A percentile compares a stretch with the other conserved stretches of the same genome.
Evolutionary conservation across 1,140 invertebrate species (phyloP).

Genomic region (Magallana ariakensis): DNA sequence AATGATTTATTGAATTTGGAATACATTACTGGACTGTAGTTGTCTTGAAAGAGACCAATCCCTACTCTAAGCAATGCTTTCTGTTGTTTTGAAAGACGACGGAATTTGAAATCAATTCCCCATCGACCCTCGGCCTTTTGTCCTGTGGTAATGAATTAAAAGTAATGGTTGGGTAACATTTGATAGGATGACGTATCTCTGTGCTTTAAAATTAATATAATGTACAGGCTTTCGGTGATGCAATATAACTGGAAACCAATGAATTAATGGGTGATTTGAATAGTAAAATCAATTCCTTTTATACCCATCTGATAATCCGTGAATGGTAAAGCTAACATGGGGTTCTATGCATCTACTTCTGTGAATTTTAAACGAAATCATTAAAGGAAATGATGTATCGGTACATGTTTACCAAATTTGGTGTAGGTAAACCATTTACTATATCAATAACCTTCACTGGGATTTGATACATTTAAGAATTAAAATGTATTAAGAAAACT

Average conservation of each 20-base stretch:
- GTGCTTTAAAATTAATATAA: background rate
- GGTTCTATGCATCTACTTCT: too few relatives aligned
- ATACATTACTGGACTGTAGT: too few relatives aligned
- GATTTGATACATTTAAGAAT: too few relatives aligned
- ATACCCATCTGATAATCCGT: background rate
- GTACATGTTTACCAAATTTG: too few relatives aligned
- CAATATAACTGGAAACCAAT: background rate
- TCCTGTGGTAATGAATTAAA: background rate
- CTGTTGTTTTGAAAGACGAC: background rate
- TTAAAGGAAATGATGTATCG: too few relatives aligned
- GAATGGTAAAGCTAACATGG: too few relatives aligned
- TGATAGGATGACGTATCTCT: background rate
- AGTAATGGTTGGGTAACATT: background rate
- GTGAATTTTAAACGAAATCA: too few relatives aligned
- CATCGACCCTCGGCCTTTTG: background rate
- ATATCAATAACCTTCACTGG: too few relatives aligned
- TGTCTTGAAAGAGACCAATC: too few relatives aligned
- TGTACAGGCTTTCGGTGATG: background rate
- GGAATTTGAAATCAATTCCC: background rate
- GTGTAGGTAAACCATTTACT: too few relatives aligned
- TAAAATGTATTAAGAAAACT: too few relatives aligned
- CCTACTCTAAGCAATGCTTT: background rate
- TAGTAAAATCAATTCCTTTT: slow-evolving; percentile 17
- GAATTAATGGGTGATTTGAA: slow-evolving; percentile 15
- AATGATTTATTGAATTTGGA: too few relatives aligned